Evolutionary conservation across 2,888 invertebrate species (phyloP).

Genomic region (Silvanus unidentatus): DNA sequence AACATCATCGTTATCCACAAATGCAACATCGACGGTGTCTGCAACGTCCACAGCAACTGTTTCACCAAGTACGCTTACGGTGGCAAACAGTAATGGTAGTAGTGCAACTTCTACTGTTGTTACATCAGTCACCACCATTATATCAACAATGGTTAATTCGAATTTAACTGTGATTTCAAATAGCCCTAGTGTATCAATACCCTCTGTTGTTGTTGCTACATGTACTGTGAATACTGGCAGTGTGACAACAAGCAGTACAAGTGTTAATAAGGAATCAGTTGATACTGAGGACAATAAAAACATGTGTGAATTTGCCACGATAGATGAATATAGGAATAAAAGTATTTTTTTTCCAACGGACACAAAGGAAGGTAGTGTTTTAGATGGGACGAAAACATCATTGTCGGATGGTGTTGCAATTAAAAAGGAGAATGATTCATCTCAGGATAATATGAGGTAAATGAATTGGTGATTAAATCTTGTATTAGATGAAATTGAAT

Average conservation of each 20-base stretch:
- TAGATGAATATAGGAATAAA: constrained; percentile 24
- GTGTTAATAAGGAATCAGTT: neutral
- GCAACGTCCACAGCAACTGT: constrained; percentile 26
- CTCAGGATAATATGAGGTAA: constrained; percentile 24
- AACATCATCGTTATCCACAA: constrained; percentile 19
- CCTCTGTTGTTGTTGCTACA: constrained; percentile 18
- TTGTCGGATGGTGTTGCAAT: constrained; percentile 17
- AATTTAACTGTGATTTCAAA: constrained; percentile 21
- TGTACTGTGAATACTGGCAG: constrained; percentile 36
- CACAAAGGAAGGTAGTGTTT: constrained; percentile 14
- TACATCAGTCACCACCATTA: constrained; percentile 13
- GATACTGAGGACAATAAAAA: constrained; percentile 15
- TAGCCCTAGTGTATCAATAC: constrained; percentile 13
- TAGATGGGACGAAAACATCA: constrained; percentile 13
- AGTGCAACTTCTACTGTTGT: constrained; percentile 12
- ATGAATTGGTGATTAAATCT: neutral
- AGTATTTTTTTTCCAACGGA: constrained; percentile 14
- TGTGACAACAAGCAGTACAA: constrained; percentile 24
- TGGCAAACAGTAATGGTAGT: constrained; percentile 10
- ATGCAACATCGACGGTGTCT: constrained; percentile 26
- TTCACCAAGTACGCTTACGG: constrained; percentile 10
- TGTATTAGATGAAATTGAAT: neutral
- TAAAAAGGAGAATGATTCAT: constrained; percentile 28
- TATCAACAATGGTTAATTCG: constrained; percentile 22
- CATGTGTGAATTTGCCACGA: constrained; percentile 30